Percentiles rank a stretch among this genome's conserved stretches.
These are phyloP conservation scores for Barnardius zonarius DNA, from an alignment of 2,113 vertebrate genomes.

Conservation along the genomic window DNA sequence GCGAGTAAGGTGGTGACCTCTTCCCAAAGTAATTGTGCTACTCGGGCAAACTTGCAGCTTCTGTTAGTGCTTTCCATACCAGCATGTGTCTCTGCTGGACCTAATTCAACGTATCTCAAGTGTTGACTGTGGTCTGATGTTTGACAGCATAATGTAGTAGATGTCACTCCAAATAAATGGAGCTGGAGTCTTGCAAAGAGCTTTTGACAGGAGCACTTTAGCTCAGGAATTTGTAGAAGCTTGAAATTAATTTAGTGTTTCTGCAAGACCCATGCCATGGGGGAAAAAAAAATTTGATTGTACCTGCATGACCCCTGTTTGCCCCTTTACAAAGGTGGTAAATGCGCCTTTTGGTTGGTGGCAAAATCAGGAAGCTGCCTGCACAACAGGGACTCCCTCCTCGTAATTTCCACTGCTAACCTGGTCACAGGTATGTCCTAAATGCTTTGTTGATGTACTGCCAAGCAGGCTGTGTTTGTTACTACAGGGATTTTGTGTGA, in stretches of 20 bases:
- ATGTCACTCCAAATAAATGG: background rate
- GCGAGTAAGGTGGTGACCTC: background rate
- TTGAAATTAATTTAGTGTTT: background rate
- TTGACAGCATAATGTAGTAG: constrained; percentile 6
- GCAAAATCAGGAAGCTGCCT: background rate
- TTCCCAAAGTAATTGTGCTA: background rate
- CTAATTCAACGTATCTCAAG: background rate
- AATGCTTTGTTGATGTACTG: background rate
- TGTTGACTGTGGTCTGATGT: background rate
- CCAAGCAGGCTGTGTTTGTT: background rate
- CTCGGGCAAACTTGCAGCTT: background rate
- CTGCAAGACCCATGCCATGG: background rate
- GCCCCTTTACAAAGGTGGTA: background rate
- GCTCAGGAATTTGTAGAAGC: background rate
- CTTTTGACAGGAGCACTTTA: constrained; percentile 7
- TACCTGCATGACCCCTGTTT: background rate
- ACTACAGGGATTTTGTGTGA: background rate
- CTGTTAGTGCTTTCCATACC: background rate
- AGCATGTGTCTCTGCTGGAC: background rate
- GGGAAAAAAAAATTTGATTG: background rate
- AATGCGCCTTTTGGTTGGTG: background rate
- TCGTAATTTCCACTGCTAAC: background rate
- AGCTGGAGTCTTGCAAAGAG: background rate
- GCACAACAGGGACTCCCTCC: background rate
- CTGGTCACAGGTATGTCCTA: background rate